Evolutionary conservation across 92 coral and sea anemone genomes (phyloP).

Genomic region (Metridium senile): DNA sequence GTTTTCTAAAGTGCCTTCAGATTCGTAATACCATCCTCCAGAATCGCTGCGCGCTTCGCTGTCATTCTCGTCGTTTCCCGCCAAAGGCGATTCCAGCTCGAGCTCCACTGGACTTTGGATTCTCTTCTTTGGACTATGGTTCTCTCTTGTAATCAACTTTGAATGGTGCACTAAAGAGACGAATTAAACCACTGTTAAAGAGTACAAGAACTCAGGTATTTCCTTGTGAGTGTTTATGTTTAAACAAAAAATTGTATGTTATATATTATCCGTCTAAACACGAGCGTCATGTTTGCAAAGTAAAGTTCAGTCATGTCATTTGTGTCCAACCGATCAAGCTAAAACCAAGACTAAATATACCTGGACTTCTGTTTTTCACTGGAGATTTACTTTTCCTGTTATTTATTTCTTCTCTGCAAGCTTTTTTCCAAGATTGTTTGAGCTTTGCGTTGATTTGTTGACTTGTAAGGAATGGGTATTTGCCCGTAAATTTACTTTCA

Average conservation of each 20-base stretch:
- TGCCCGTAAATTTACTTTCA: slow-evolving; percentile 58
- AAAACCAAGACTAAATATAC: neutral
- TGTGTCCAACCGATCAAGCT: neutral
- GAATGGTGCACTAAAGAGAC: neutral
- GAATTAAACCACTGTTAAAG: neutral
- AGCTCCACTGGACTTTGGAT: neutral
- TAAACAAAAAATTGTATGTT: neutral
- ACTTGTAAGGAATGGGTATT: slow-evolving; percentile 75
- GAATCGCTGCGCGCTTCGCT: neutral
- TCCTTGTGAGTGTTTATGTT: neutral
- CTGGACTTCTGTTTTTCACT: neutral
- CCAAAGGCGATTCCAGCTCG: slow-evolving; percentile 16
- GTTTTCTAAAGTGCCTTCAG: neutral
- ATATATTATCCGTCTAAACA: no score
- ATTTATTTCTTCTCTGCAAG: slow-evolving; percentile 40
- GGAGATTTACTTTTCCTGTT: neutral
- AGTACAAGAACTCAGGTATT: neutral
- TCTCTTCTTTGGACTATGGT: neutral
- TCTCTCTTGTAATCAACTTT: neutral
- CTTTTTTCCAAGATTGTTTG: slow-evolving; percentile 67
- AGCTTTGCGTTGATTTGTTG: slow-evolving; percentile 84
- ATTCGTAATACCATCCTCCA: slow-evolving; percentile 23
- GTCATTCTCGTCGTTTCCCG: slow-evolving; percentile 6
- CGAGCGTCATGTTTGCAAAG: no score
- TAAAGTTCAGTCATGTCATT: no score